These are phyloP conservation scores for Avahi laniger DNA, from an alignment of 2,797 vertebrate species.

Conservation along the genomic window DNA sequence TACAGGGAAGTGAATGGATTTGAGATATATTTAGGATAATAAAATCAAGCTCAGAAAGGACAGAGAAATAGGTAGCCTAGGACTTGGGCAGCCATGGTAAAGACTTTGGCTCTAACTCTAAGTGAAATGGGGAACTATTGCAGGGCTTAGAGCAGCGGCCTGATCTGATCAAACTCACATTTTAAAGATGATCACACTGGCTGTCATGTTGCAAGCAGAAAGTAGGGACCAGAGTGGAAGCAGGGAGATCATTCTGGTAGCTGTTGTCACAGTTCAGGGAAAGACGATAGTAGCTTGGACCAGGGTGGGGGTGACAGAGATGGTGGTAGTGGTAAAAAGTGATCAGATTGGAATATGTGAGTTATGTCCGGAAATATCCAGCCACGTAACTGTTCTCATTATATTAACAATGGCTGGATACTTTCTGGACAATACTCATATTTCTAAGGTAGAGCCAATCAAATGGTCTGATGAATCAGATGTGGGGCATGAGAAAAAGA, in stretches of 20 bases:
- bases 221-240: not conserved
- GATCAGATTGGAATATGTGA: not conserved
- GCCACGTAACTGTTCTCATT: too few relatives aligned
- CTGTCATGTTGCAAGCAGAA: not conserved
- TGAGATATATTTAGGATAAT: not conserved
- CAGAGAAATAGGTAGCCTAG: not conserved
- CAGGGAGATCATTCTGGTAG: not conserved
- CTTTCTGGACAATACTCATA: too few relatives aligned
- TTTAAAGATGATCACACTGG: not conserved
- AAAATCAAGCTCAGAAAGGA: not conserved
- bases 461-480: not conserved
- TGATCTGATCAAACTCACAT: not conserved
- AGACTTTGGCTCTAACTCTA: not conserved
- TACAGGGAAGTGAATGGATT: not conserved
- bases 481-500: not conserved
- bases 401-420: too few relatives aligned
- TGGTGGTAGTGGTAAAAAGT: not conserved
- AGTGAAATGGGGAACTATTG: not conserved
- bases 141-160: not conserved
- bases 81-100: not conserved
- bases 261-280: not conserved
- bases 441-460: constrained; percentile 8
- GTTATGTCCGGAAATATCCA: too few relatives aligned
- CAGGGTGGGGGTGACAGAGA: not conserved
- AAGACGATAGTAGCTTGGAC: not conserved